A percentile compares a stretch with the other conserved stretches of the same genome.
Evolutionary conservation across 2,888 invertebrate genomes (phyloP).

Genomic region (Quadroppia sp.): DNA sequence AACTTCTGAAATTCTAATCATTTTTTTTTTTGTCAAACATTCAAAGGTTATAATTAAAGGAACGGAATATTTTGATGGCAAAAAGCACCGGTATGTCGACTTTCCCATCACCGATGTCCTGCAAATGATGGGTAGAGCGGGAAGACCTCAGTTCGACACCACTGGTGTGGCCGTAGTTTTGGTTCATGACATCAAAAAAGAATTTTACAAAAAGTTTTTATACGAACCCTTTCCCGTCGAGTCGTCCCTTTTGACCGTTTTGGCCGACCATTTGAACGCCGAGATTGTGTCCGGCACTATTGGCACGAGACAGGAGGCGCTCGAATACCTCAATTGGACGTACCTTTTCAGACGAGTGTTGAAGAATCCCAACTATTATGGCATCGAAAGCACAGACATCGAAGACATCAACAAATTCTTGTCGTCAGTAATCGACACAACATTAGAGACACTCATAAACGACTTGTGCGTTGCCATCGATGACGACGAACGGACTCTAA

Average conservation of each 20-base stretch:
- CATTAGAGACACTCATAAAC: slow-evolving; percentile 65
- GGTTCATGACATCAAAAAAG: slow-evolving; percentile 94
- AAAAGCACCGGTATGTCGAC: slow-evolving; percentile 91
- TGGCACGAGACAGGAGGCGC: slow-evolving; percentile 80
- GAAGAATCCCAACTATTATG: slow-evolving; percentile 87
- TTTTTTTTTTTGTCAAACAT: neutral
- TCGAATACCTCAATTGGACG: slow-evolving; percentile 98
- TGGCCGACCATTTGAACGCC: slow-evolving; percentile 96
- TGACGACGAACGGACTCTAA: slow-evolving; percentile 62
- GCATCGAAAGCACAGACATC: slow-evolving; percentile 67
- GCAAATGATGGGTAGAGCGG: slow-evolving; percentile 99
- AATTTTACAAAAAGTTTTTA: slow-evolving; percentile 97
- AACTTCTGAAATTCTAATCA: neutral
- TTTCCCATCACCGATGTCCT: slow-evolving; percentile 99
- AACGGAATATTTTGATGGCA: slow-evolving; percentile 97
- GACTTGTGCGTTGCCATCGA: slow-evolving; percentile 75
- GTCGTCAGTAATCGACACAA: slow-evolving; percentile 72
- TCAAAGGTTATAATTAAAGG: slow-evolving; percentile 85
- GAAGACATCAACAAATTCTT: slow-evolving; percentile 62
- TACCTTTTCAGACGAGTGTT: slow-evolving; percentile 90
- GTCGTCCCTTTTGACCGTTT: slow-evolving; percentile 80
- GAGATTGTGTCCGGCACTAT: slow-evolving; percentile 90
- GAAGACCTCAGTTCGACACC: slow-evolving; percentile 93
- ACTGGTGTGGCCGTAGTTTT: slow-evolving; percentile 65
- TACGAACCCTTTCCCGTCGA: slow-evolving; percentile 99